These are phyloP conservation scores for Pteropus rufus DNA, from an alignment of 2,797 vertebrate species.

Conservation along the genomic window DNA sequence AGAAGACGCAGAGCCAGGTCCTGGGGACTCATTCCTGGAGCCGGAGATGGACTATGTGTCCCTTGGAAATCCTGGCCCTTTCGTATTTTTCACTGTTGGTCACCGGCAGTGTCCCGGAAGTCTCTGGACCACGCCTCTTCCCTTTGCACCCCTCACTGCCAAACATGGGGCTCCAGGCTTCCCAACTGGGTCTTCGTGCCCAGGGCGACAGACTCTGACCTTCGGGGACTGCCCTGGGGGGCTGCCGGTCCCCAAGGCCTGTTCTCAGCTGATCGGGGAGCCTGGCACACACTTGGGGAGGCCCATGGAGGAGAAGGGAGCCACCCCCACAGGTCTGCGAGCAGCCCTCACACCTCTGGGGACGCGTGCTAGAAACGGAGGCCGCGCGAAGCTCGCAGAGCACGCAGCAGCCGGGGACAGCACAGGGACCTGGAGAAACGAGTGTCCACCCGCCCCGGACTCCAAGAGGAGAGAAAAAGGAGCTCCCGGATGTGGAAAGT, in stretches of 20 bases:
- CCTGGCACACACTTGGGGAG: background rate
- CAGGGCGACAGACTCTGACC: background rate
- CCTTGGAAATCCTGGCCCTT: background rate
- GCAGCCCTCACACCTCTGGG: background rate
- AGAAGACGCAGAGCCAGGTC: background rate
- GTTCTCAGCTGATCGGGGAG: background rate
- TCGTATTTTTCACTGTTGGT: accelerated
- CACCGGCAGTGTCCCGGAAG: background rate
- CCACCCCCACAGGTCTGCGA: background rate
- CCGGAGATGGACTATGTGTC: no score
- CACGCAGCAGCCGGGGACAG: background rate
- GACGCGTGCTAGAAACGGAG: background rate
- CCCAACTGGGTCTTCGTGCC: background rate
- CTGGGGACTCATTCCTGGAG: background rate
- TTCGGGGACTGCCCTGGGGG: accelerated
- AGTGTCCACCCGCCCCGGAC: no score
- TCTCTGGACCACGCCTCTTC: background rate
- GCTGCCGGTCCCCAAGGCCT: background rate
- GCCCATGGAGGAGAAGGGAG: background rate
- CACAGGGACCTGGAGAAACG: background rate
- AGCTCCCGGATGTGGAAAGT: background rate
- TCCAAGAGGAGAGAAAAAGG: no score
- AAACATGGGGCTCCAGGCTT: accelerated
- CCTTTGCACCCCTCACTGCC: background rate
- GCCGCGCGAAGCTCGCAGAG: accelerated